A percentile compares a stretch with the other conserved stretches of the same genome.
Conservation (phyloP, 1,140 invertebrate species). For the Campoletis sonorensis region DNA sequence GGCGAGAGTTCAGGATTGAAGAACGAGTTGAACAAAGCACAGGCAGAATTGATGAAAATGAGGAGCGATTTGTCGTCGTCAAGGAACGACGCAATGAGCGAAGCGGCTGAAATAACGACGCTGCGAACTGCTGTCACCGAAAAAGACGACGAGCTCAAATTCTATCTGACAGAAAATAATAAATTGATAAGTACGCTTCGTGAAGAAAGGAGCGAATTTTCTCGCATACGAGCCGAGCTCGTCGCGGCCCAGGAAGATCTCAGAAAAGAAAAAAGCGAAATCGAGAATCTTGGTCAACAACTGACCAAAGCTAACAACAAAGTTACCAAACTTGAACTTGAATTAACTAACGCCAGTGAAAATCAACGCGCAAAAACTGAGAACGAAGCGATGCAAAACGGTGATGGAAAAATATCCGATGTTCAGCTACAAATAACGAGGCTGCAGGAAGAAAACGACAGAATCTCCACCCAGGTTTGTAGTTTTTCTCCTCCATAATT, state of each 20-base stretch:
- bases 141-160: constrained; percentile 64
- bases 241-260: constrained; percentile 55
- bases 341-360: constrained; percentile 15
- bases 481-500: background rate
- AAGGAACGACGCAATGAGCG: constrained; percentile 61
- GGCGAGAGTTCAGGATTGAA: constrained; percentile 62
- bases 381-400: constrained; percentile 68
- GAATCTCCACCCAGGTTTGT: constrained; percentile 75
- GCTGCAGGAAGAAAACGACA: constrained; percentile 76
- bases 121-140: constrained; percentile 56
- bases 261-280: constrained; percentile 62
- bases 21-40: constrained; percentile 62
- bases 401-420: constrained; percentile 57
- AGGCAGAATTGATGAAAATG: constrained; percentile 63
- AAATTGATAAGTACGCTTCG: constrained; percentile 59
- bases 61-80: constrained; percentile 61
- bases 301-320: constrained; percentile 57
- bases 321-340: constrained; percentile 54
- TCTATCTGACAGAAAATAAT: constrained; percentile 54
- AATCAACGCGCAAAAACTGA: constrained; percentile 57
- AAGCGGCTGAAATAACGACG: constrained; percentile 60
- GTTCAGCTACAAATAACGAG: constrained; percentile 61
- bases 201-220: constrained; percentile 57
- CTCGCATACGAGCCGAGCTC: constrained; percentile 56
- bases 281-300: constrained; percentile 62